Base-by-base conservation (phyloP, 2,113 vertebrate genomes). In the Carassius auratus region DNA sequence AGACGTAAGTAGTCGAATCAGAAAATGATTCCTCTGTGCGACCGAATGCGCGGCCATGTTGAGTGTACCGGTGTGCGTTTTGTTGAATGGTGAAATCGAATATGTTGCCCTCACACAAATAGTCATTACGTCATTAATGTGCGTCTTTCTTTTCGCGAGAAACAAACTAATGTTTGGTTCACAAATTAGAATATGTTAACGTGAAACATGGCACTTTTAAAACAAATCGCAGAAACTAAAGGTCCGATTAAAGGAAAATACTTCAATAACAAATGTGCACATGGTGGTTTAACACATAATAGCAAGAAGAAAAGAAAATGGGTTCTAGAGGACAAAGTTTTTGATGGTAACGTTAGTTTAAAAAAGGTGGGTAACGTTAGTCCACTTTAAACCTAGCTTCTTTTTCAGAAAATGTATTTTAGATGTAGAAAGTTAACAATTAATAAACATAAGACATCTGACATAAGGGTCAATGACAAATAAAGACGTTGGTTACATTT, bases 271-370 rank as follows among this genome's bases (percentile, higher is more conserved):
- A 87, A 50, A 19, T 61, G 1, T 79, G 3, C 17, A 21, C 71
- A 88, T 26, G 38, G 7, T 2, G 55, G 33, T 9, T 12, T 6
- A 0, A 84, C 86, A 0, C 86, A 59, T 75, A 86, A 85, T 1
- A 83, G 83, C 8, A 92, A 92, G 85, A 87, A 38, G 73, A 95
- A 93, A 85, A 92, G 89, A 52, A 91, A 86, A n/a, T 97, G 96
- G 97, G 68, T 93, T 15, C 91, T 91, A 0, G 88, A 92, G 0
- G 26, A 89, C 19, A 95, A 95, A 38, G 12, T 79, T 1, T 95
- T 95, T 10, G 17, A 90, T 19, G 97, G 97, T 1, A n/a, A n/a
- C n/a, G n/a, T n/a, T n/a, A 98, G 96, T 83, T 19, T 97, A 0
- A 93, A 93, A 5, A 98, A 91, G 97, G 98, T 97, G 88, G 45